Conservation (phyloP, 37 sponge, comb jelly and placozoan genomes). For the Theonella swinhoei region DNA sequence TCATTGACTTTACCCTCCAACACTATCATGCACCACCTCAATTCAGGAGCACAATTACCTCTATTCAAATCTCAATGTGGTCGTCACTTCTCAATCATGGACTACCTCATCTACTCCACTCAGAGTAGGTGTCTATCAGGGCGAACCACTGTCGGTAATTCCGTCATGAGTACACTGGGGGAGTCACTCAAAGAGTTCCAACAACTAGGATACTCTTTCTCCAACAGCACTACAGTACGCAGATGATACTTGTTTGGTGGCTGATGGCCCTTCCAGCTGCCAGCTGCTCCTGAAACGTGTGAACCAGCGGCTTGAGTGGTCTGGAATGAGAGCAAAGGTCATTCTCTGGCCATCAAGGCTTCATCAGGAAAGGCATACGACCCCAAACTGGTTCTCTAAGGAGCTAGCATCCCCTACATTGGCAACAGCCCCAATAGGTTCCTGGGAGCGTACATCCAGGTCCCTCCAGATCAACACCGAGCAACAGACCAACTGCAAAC, state of each 20-base stretch:
- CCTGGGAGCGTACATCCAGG: constrained; percentile 19
- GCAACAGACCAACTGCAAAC: neutral
- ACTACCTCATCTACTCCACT: neutral
- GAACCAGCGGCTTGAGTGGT: neutral
- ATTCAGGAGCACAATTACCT: neutral
- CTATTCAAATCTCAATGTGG: neutral
- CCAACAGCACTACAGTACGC: neutral
- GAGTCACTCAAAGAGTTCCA: neutral
- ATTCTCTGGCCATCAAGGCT: too few species aligned
- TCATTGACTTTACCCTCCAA: neutral
- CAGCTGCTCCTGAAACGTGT: neutral
- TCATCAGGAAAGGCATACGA: constrained; percentile 1
- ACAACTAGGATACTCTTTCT: neutral
- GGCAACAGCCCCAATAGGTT: constrained; percentile 1
- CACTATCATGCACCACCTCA: neutral
- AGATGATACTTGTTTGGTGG: neutral
- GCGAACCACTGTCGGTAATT: neutral
- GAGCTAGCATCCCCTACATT: constrained; percentile 28
- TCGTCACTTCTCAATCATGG: neutral
- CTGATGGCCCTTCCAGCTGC: neutral
- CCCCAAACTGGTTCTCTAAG: constrained; percentile 19
- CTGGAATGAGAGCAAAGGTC: neutral
- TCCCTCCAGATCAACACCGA: neutral
- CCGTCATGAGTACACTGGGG: neutral
- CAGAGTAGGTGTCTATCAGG: neutral